phyloP scores from a whole-genome alignment of 1,140 invertebrate genomes.

The Bacillus rossius region DNA sequence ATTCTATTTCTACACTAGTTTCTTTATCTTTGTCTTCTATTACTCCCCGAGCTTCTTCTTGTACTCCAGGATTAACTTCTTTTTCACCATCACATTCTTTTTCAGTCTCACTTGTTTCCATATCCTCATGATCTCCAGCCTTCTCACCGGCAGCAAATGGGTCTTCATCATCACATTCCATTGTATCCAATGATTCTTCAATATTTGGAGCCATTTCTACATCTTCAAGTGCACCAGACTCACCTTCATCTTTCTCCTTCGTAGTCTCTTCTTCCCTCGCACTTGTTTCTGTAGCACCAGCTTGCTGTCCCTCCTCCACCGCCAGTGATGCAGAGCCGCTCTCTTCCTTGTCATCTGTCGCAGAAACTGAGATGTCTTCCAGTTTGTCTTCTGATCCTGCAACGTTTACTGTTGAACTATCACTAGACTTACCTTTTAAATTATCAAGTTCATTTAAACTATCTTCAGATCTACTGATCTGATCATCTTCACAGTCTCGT shows the following conservation, averaged over 20 bases:
- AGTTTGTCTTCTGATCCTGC: no score
- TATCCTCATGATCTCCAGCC: background rate
- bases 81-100: background rate
- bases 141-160: background rate
- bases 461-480: no score
- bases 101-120: background rate
- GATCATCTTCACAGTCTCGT: no score
- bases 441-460: no score
- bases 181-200: background rate
- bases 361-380: background rate
- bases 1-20: background rate
- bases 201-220: background rate
- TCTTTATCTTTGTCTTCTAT: conserved; percentile 1
- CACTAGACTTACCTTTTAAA: no score
- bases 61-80: background rate
- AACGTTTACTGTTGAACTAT: no score
- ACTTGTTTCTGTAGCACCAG: background rate
- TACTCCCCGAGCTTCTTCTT: background rate
- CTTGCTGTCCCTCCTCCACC: background rate
- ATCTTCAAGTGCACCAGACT: background rate
- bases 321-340: background rate
- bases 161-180: background rate
- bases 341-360: background rate
- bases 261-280: background rate
- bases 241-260: background rate